Evolutionary conservation across 2,888 invertebrate species (phyloP), one percentile per base, ranked within the genome.

Genomic region (Calameuta pallipes): DNA sequence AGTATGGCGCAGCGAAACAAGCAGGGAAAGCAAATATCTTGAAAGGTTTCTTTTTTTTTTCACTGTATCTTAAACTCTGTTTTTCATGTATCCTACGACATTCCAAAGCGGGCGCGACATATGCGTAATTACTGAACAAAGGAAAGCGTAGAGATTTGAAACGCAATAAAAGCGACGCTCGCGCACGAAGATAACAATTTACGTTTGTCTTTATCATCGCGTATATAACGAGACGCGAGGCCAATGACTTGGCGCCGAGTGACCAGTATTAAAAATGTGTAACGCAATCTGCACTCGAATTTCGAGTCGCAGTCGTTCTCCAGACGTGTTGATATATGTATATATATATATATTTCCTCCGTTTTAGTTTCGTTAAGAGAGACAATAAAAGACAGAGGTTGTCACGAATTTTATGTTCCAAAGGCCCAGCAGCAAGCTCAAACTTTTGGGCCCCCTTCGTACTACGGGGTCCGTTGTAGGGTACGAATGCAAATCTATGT

Each of bases 171-270:
- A 56, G 23, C 56, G 76, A 41, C 75, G 79, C 80, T 80, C 78
- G 77, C 78, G 76, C 78, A 78, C 79, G 83, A 87, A 89, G 87
- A 89, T 86, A 87, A 88, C 86, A 86, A 89, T 89, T 88, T 88
- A 88, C 85, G 85, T 82, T 84, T 83, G 82, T 84, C 84, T 87
- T 87, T 86, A 87, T 88, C 85, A 85, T 83, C 81, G 80, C 71
- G 34, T 13, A 31, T 34, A 34, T 34, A 33, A 71, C 71, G 78
- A 77, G 80, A 81, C 80, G 82, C 81, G 83, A 81, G 87, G 87
- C 87, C 87, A 87, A 87, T 87, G 88, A 87, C 87, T 87, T 84
- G 56, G 56, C 56, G 56, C 56, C 56, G 23, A 56, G 56, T 56
- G 56, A 56, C 56, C 56, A 56, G 23, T 9, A 23, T 2, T 56